These are phyloP conservation scores for Trichogramma pretiosum DNA, from an alignment of 1,140 invertebrate species.

Conservation along the genomic window DNA sequence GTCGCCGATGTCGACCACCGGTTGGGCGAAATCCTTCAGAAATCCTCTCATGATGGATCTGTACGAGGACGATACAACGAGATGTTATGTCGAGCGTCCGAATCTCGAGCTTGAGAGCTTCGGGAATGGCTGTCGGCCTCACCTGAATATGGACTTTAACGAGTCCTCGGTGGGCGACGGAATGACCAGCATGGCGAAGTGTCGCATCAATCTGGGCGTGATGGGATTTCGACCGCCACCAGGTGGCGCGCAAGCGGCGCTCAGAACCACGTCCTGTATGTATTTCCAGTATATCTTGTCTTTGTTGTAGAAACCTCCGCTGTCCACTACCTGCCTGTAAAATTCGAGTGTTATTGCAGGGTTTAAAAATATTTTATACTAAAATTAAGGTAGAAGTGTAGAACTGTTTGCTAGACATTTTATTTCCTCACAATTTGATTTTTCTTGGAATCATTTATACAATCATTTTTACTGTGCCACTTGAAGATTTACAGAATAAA, in stretches of 20 bases:
- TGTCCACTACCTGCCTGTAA: slow-evolving; percentile 70
- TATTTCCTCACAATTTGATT: too few relatives aligned
- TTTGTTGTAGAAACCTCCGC: slow-evolving; percentile 73
- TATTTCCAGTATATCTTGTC: slow-evolving; percentile 81
- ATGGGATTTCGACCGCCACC: slow-evolving; percentile 79
- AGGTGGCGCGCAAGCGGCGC: slow-evolving; percentile 76
- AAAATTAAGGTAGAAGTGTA: too few relatives aligned
- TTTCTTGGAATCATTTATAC: too few relatives aligned
- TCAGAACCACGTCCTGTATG: slow-evolving; percentile 74
- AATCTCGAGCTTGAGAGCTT: not conserved
- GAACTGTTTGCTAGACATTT: too few relatives aligned
- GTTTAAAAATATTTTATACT: too few relatives aligned
- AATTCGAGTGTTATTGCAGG: too few relatives aligned
- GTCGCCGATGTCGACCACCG: slow-evolving; percentile 60
- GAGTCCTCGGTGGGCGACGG: slow-evolving; percentile 65
- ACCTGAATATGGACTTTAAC: slow-evolving; percentile 73
- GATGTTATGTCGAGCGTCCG: too few relatives aligned
- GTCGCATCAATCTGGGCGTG: slow-evolving; percentile 73
- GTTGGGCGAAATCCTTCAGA: slow-evolving; percentile 63
- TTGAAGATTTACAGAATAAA: too few relatives aligned
- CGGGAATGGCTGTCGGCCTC: too few relatives aligned
- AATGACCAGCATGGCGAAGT: slow-evolving; percentile 72
- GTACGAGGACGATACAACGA: too few relatives aligned
- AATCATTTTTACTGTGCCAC: too few relatives aligned
- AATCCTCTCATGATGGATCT: slow-evolving; percentile 65